Evolutionary conservation across 2,797 vertebrate species (phyloP), one percentile per base, ranked within the genome.

Genomic region (Anisognathus igniventris): DNA sequence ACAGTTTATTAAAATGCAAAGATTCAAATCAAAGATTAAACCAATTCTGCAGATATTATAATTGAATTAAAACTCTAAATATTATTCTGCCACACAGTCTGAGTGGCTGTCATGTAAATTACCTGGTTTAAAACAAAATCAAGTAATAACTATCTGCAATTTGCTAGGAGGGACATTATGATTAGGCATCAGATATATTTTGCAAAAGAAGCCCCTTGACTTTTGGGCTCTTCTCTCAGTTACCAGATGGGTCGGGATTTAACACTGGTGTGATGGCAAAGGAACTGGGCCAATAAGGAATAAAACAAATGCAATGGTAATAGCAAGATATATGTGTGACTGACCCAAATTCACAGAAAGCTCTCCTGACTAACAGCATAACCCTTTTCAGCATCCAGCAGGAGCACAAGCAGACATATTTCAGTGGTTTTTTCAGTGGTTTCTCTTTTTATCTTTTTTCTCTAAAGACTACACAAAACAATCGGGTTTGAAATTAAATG

Each of bases 171-270:
- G 50, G 42, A 68, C 3, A 3, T 22, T 78, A 54, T 6, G n/a
- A 86, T 18, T 35, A 80, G 30, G 21, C 15, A 89, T 51, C 27
- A 67, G 81, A 16, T 35, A 20, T 27, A 61, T 37, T 95, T 67
- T 81, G 31, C 47, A 85, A 71, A 80, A 88, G 68, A 48, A 95
- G 71, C 28, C 87, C 91, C 64, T 94, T 93, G 89, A 96, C 86
- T 70, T 96, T 65, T 77, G 56, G 42, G 44, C 25, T 67, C 5
- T 89, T 90, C 58, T 86, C n/a, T 93, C 76, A 62, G 35, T 76
- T 78, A 72, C 72, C 88, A 97, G 64, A 94, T 95, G 91, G 80
- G 70, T 3, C 93, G 83, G 86, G 90, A 90, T 93, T 96, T 96
- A 88, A 61, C 21, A 27, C 5, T 37, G 61, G 18, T 79, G 11